Percentiles rank a stretch among this genome's conserved stretches.
Evolutionary conservation across 2,113 vertebrate species (phyloP).

Genomic region (Polypterus senegalus): DNA sequence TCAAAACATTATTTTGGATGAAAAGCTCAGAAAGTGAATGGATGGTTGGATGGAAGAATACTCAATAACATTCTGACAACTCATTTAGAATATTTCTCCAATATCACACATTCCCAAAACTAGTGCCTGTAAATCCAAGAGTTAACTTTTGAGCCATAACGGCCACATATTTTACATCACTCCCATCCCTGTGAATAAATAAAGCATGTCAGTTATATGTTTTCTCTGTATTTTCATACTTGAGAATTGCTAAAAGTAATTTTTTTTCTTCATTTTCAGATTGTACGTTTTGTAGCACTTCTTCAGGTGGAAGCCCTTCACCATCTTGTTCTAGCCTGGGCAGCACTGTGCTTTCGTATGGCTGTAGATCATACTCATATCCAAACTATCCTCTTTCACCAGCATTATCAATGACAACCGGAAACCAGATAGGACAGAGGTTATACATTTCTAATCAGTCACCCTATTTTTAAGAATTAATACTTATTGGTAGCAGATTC

Average conservation of each 20-base stretch:
- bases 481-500: too few species aligned
- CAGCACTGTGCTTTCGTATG: slow-evolving; percentile 27
- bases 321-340: slow-evolving; percentile 34
- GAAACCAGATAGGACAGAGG: slow-evolving; percentile 41
- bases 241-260: not conserved
- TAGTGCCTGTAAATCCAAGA: not conserved
- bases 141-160: not conserved
- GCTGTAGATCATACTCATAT: slow-evolving; percentile 34
- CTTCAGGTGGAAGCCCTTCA: slow-evolving; percentile 38
- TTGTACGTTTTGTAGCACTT: slow-evolving; percentile 26
- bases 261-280: slow-evolving; percentile 29
- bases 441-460: slow-evolving; percentile 49
- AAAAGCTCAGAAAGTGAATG: too few species aligned
- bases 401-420: slow-evolving; percentile 31
- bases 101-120: not conserved
- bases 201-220: not conserved
- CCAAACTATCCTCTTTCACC: slow-evolving; percentile 32
- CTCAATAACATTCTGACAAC: too few species aligned
- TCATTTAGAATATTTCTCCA: too few species aligned
- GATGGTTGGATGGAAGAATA: too few species aligned
- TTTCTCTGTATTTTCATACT: too few species aligned
- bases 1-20: too few species aligned
- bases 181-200: not conserved
- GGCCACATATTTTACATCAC: not conserved
- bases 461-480: slow-evolving; percentile 37